Base-by-base conservation (phyloP, 2,888 invertebrate species). In the Carabus problematicus region DNA sequence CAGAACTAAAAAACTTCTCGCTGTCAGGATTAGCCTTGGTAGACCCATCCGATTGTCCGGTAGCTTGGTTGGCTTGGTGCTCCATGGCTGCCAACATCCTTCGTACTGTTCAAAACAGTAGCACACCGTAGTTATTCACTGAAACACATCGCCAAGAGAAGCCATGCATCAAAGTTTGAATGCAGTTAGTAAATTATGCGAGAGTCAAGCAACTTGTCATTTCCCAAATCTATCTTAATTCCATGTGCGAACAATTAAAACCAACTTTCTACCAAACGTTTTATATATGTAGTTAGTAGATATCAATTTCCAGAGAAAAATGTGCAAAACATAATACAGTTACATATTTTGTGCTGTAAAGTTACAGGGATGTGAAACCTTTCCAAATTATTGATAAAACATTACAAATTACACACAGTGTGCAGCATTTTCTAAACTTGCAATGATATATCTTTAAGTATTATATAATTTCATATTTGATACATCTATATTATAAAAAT, bases 1-100 rank as follows among this genome's bases (percentile, higher is more conserved):
- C 94, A 0, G 93, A 91, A 75, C 91, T 90, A 71, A 93, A 85
- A 82, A 95, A 95, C 79, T 94, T 93, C 70, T 82, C 76, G 43
- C 73, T 71, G 78, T 81, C 61, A 77, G 76, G 72, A 74, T 78
- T 71, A 75, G 75, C 54, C 77, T 77, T 40, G 79, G 77, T n/a
- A 78, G 77, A 40, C 76, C 77, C 55, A 16, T 79, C 78, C 18
- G 74, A 69, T 71, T 75, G 18, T 70, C 68, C 11, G 71, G 66
- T 42, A 71, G 71, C 64, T 69, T 69, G 61, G 43, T 62, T 69
- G 41, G 84, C 84, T 77, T 84, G 84, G 72, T 84, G 82, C 71
- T 74, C 74, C 86, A 86, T 86, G 79, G 85, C 85, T 82, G 85
- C 84, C 84, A 86, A 85, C 86, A 86, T 86, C 83, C 84, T 86